phyloP scores from a whole-genome alignment of 2,797 vertebrate genomes.

The Adrianichthys oophorus region DNA sequence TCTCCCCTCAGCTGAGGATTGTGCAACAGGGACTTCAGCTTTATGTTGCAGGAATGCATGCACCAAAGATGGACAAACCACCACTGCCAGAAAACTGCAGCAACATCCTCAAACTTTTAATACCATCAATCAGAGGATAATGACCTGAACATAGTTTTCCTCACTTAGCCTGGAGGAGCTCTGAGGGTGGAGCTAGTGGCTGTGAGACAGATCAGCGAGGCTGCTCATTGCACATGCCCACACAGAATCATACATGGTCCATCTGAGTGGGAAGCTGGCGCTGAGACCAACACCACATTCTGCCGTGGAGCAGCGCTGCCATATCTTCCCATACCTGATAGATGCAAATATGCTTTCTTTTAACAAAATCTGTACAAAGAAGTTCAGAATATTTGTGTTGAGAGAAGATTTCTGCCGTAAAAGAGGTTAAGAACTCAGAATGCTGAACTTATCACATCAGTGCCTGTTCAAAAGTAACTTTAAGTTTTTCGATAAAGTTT shows the following conservation, averaged over 20 bases:
- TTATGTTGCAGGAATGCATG: background rate
- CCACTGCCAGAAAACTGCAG: slow-evolving; percentile 1
- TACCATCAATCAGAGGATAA: background rate
- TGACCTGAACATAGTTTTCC: slow-evolving; percentile 10
- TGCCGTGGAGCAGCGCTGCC: no score
- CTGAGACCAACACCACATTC: slow-evolving; percentile 1
- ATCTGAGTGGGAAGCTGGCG: slow-evolving; percentile 43
- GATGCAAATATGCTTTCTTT: no score
- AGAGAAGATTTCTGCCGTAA: no score
- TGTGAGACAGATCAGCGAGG: slow-evolving; percentile 4
- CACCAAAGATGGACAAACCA: background rate
- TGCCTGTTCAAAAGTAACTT: no score
- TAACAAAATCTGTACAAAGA: no score
- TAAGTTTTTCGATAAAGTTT: no score
- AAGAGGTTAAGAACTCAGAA: no score
- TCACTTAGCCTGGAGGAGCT: slow-evolving; percentile 4
- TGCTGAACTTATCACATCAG: no score
- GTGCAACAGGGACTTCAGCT: slow-evolving; percentile 20
- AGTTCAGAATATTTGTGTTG: no score
- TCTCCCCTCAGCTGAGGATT: slow-evolving; percentile 40
- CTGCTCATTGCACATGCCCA: slow-evolving; percentile 13
- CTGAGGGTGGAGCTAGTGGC: slow-evolving; percentile 2
- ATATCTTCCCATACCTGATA: no score
- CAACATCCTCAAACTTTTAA: slow-evolving; percentile 9
- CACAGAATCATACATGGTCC: slow-evolving; percentile 3